Percentiles rank a stretch among this genome's conserved stretches.
phyloP scores from a whole-genome alignment of 2,888 invertebrate genomes.

The Podabrus alpinus region DNA sequence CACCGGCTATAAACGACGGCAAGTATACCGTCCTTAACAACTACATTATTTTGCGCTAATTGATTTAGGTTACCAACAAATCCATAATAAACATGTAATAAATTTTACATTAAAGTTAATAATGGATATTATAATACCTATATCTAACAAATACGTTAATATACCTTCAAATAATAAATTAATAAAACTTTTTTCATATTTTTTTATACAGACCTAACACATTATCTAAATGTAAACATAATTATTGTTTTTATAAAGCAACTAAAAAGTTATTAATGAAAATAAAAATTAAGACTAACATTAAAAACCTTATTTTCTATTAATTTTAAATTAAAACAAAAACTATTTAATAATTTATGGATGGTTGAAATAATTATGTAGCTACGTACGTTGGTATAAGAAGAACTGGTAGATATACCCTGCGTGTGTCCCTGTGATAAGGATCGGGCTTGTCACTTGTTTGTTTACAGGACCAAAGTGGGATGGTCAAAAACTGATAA shows the following conservation, averaged over 20 bases:
- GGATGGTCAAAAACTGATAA: conserved; percentile 45
- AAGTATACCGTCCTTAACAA: conserved; percentile 43
- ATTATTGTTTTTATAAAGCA: not conserved
- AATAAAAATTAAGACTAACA: not conserved
- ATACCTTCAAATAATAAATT: not conserved
- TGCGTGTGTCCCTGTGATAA: conserved; percentile 42
- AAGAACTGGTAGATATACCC: conserved; percentile 30
- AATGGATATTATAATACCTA: not conserved
- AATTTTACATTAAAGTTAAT: not conserved
- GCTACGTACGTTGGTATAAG: conserved; percentile 4
- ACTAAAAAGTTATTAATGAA: not conserved
- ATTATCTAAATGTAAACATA: not conserved
- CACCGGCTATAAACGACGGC: conserved; percentile 35
- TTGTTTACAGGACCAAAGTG: conserved; percentile 48
- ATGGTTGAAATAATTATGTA: not conserved
- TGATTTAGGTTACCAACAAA: conserved; percentile 35
- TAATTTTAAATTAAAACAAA: not conserved
- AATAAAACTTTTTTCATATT: not conserved
- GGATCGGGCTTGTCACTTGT: conserved; percentile 50
- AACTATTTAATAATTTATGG: not conserved
- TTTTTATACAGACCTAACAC: not conserved
- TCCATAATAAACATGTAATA: not conserved
- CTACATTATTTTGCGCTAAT: conserved; percentile 52
- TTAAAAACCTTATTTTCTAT: not conserved
- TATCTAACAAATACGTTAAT: not conserved